Evolutionary conservation across 2,113 vertebrate species (phyloP).

Genomic region (Cryptotis parvus): DNA sequence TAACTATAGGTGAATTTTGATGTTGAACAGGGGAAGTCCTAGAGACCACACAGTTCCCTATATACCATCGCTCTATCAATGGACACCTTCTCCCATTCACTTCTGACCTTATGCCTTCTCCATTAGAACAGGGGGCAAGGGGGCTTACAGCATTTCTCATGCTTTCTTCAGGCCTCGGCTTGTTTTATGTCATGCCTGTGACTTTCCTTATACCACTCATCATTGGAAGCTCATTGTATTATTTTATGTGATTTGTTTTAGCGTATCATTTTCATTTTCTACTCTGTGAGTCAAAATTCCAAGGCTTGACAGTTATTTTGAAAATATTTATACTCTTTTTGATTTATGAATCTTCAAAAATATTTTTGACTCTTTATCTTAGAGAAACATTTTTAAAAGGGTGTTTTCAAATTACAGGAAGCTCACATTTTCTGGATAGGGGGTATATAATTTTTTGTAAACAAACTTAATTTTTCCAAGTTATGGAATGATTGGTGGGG

Average conservation of each 20-base stretch:
- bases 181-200: not conserved
- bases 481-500: not conserved
- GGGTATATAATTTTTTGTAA: not conserved
- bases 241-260: not conserved
- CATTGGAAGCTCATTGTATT: not conserved
- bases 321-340: slow-evolving; percentile 56
- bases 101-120: not conserved
- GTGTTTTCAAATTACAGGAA: slow-evolving; percentile 31
- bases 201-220: not conserved
- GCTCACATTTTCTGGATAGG: not conserved
- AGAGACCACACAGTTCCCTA: not conserved
- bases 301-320: slow-evolving; percentile 27
- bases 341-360: slow-evolving; percentile 28
- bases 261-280: not conserved
- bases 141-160: not conserved
- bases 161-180: not conserved
- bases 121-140: not conserved
- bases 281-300: slow-evolving; percentile 7
- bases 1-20: not conserved
- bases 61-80: not conserved
- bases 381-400: slow-evolving; percentile 7
- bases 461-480: slow-evolving; percentile 26
- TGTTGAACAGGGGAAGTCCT: not conserved
- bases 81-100: not conserved
- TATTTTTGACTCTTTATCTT: slow-evolving; percentile 44